phyloP scores from a whole-genome alignment of 2,888 invertebrate genomes.

The Heliconius aoede region DNA sequence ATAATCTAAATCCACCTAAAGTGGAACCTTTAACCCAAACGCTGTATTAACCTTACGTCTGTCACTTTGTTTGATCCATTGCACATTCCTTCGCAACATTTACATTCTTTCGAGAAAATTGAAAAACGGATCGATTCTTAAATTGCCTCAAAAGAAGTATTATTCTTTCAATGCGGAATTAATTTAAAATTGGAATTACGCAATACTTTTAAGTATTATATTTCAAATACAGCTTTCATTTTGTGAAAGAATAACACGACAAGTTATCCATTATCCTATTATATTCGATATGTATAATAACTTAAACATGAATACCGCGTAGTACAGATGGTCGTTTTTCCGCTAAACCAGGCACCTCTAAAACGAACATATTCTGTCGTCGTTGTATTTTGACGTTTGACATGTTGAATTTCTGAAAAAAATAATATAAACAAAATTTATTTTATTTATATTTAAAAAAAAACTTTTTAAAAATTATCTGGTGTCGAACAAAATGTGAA shows the following conservation, averaged over 20 bases:
- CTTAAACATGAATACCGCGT: slow-evolving; percentile 56
- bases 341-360: slow-evolving; percentile 86
- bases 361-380: slow-evolving; percentile 63
- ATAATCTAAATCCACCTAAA: too few species aligned
- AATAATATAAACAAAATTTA: neutral
- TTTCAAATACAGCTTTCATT: neutral
- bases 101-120: neutral
- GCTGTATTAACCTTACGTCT: too few species aligned
- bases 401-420: slow-evolving; percentile 70
- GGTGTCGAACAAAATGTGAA: too few species aligned
- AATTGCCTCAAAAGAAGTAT: neutral
- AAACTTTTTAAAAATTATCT: too few species aligned
- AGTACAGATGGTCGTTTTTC: slow-evolving; percentile 88
- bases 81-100: too few species aligned
- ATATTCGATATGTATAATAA: neutral
- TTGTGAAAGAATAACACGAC: neutral
- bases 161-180: neutral
- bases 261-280: neutral
- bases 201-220: too few species aligned
- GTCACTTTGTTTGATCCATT: too few species aligned
- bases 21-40: too few species aligned
- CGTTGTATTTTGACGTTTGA: slow-evolving; percentile 55
- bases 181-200: neutral
- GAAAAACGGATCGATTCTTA: neutral
- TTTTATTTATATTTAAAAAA: too few species aligned